Evolutionary conservation across 2,888 invertebrate genomes (phyloP).

Genomic region (Meteorus cinctellus): DNA sequence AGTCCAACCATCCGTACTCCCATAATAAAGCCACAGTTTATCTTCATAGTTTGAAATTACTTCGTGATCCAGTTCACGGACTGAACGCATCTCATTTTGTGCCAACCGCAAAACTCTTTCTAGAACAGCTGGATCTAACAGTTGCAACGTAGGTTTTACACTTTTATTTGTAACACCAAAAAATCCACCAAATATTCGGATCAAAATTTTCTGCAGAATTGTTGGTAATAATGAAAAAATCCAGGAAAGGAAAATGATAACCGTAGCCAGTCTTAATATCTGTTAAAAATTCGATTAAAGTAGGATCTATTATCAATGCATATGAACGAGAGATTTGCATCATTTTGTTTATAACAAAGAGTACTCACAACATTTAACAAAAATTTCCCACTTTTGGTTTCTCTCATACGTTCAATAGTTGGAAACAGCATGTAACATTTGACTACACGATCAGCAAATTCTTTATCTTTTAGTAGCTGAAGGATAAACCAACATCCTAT

Average conservation of each 20-base stretch:
- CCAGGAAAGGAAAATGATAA: slow-evolving; percentile 74
- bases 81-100: slow-evolving; percentile 86
- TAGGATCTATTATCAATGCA: background rate
- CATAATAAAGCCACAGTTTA: slow-evolving; percentile 87
- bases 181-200: slow-evolving; percentile 77
- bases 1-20: slow-evolving; percentile 87
- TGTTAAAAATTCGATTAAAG: slow-evolving; percentile 51
- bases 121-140: slow-evolving; percentile 77
- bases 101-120: slow-evolving; percentile 83
- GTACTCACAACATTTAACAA: slow-evolving; percentile 78
- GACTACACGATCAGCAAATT: slow-evolving; percentile 76
- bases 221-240: slow-evolving; percentile 77
- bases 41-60: slow-evolving; percentile 77
- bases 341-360: slow-evolving; percentile 12
- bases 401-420: slow-evolving; percentile 88
- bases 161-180: slow-evolving; percentile 75
- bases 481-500: slow-evolving; percentile 90
- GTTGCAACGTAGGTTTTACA: slow-evolving; percentile 75
- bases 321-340: slow-evolving; percentile 27
- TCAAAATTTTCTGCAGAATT: slow-evolving; percentile 74
- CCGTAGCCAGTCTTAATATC: slow-evolving; percentile 73
- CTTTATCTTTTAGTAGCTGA: slow-evolving; percentile 80
- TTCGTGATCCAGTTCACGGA: slow-evolving; percentile 80
- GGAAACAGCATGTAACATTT: slow-evolving; percentile 88
- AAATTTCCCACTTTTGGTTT: slow-evolving; percentile 82